Evolutionary conservation across 2,113 vertebrate genomes (phyloP).

Genomic region (Microtus richardsoni): DNA sequence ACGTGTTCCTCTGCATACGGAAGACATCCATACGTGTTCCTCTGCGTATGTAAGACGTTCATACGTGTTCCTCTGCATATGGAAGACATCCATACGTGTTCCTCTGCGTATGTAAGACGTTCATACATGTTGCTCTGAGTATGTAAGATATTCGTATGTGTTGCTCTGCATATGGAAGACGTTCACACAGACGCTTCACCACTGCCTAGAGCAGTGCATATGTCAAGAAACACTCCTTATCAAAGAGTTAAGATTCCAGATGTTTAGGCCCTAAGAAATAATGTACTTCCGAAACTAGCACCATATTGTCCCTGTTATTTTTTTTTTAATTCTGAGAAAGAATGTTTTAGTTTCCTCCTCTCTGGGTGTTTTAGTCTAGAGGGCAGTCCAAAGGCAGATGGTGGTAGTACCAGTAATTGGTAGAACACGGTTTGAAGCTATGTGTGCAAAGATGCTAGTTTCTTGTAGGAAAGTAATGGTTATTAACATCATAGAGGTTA

Average conservation of each 20-base stretch:
- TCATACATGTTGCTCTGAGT: accelerated
- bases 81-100: accelerated
- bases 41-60: neutral
- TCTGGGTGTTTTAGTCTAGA: neutral
- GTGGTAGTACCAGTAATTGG: neutral
- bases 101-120: accelerated
- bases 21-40: accelerated
- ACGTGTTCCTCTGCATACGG: neutral
- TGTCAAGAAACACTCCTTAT: neutral
- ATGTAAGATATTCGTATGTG: no score
- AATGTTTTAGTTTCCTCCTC: neutral
- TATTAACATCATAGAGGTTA: neutral
- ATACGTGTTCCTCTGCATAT: accelerated
- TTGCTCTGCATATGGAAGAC: neutral
- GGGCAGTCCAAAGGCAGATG: neutral
- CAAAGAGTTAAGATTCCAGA: neutral
- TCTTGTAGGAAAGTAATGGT: neutral
- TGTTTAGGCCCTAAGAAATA: neutral
- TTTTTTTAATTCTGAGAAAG: neutral
- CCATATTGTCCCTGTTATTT: neutral
- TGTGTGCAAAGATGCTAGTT: neutral
- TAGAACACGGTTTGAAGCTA: neutral
- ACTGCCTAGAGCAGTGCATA: neutral
- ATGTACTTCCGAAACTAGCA: neutral
- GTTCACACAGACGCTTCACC: neutral